phyloP scores from a whole-genome alignment of 2,797 vertebrate species.

The Chromobotia macracanthus region DNA sequence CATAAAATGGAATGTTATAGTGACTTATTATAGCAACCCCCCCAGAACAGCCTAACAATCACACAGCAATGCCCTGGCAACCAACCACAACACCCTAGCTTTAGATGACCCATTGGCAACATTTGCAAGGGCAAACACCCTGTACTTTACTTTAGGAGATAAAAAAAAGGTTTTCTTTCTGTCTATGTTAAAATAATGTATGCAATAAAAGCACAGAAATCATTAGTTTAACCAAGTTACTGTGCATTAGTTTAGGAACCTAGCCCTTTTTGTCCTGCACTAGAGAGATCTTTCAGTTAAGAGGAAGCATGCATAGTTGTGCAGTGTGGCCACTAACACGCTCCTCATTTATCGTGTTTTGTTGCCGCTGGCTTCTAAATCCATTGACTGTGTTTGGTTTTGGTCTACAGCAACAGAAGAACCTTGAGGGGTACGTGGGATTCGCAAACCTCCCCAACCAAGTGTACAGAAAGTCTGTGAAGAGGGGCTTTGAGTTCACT shows the following conservation, averaged over 20 bases:
- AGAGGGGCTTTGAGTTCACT: constrained; percentile 96
- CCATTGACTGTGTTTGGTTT: constrained; percentile 56
- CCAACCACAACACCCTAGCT: too few species aligned
- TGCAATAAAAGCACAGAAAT: not conserved
- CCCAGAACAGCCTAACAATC: too few species aligned
- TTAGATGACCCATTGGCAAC: too few species aligned
- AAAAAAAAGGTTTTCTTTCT: not conserved
- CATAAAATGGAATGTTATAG: too few species aligned
- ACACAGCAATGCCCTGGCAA: too few species aligned
- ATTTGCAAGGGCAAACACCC: too few species aligned
- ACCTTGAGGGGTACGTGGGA: constrained; percentile 96
- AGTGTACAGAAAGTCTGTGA: constrained; percentile 91
- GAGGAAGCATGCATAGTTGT: not conserved
- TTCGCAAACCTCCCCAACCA: constrained; percentile 91
- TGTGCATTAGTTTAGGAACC: too few species aligned
- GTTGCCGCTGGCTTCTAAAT: constrained; percentile 27
- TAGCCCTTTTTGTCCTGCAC: not conserved
- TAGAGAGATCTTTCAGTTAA: not conserved
- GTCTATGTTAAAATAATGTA: not conserved
- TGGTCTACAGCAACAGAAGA: constrained; percentile 90
- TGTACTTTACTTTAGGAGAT: too few species aligned
- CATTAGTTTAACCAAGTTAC: too few species aligned
- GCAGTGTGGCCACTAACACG: too few species aligned
- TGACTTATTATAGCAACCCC: too few species aligned
- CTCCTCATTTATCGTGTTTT: constrained; percentile 28